Base-by-base conservation (phyloP, 35 echinoderm and acorn worm species). In the Patiria miniata region DNA sequence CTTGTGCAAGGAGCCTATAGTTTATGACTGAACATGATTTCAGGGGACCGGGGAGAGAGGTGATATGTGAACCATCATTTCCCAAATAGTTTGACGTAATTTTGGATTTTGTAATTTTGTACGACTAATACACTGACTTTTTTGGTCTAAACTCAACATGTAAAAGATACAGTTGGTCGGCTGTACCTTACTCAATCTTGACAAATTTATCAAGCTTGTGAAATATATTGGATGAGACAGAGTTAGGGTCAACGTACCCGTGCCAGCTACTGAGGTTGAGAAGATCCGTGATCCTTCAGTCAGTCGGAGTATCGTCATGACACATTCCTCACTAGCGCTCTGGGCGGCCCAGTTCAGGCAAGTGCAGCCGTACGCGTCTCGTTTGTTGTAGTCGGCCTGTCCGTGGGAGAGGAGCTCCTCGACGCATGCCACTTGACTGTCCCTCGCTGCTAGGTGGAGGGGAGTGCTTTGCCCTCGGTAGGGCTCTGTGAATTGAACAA, bases 381-480 rank as follows among this genome's bases (percentile, higher is more conserved):
- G 58, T 51, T 90, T 59, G 79, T 80, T 80, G 56, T 87, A 81
- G 52, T 97, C 79, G 30, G 91, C 95, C 5, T 88, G 77, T 8
- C 91, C 95, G 79, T 53, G 58, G 38, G 83, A 28, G 34, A 97
- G 56, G 19, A 97, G 82, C 30, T 77, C 88, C 58, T 91, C 40
- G 32, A 97, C 85, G 68, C 95, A 97, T 23, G 47, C 80, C 19
- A 77, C 37, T 0, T 86, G 91, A 56, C 93, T 97, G 60, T 90
- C 36, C 80, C 83, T 93, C 78, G 95, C 91, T 39, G 95, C 95
- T 52, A 97, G 77, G 73, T 93, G 95, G 33, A 97, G 78, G 0
- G 95, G 84, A 52, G 95, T 97, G n/a, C 90, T 97, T 4, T 91
- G 91, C 40, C 82, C 87, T 68, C 91, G 61, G 61, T 90, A 82